phyloP scores from a whole-genome alignment of 2,888 invertebrate genomes.

The Troides oblongomaculatus region DNA sequence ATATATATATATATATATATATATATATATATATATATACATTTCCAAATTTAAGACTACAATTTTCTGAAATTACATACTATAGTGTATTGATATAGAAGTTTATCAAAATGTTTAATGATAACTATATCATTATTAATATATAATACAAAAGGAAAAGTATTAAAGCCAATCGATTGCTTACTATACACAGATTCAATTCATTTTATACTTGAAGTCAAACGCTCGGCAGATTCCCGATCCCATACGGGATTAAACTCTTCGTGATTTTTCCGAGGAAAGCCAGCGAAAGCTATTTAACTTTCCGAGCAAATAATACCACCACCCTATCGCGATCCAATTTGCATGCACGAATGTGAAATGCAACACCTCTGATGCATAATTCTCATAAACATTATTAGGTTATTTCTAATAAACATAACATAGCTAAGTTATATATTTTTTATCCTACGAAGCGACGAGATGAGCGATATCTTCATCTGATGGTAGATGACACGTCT shows the following conservation, averaged over 20 bases:
- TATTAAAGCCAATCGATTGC: not conserved
- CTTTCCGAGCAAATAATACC: conserved; percentile 62
- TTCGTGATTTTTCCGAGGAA: conserved; percentile 52
- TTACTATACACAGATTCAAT: conserved; percentile 32
- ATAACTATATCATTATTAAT: no score
- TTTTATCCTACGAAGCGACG: no score
- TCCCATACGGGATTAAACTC: conserved; percentile 54
- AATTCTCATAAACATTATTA: conserved; percentile 1
- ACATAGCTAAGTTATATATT: not conserved
- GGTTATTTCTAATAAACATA: not conserved
- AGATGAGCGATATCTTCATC: no score
- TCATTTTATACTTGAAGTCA: conserved; percentile 28
- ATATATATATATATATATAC: no score
- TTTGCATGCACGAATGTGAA: conserved; percentile 58
- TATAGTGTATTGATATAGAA: no score
- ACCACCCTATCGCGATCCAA: conserved; percentile 48
- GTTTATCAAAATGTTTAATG: no score
- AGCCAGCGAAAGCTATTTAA: conserved; percentile 63
- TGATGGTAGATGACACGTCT: no score
- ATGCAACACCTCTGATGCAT: conserved; percentile 47
- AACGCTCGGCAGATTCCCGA: conserved; percentile 33
- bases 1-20: no score
- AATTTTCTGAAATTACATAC: no score
- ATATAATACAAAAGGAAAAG: no score
- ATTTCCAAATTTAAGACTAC: no score